Evolutionary conservation across 2,888 invertebrate genomes (phyloP).

Genomic region (Hoplodrina blanda): DNA sequence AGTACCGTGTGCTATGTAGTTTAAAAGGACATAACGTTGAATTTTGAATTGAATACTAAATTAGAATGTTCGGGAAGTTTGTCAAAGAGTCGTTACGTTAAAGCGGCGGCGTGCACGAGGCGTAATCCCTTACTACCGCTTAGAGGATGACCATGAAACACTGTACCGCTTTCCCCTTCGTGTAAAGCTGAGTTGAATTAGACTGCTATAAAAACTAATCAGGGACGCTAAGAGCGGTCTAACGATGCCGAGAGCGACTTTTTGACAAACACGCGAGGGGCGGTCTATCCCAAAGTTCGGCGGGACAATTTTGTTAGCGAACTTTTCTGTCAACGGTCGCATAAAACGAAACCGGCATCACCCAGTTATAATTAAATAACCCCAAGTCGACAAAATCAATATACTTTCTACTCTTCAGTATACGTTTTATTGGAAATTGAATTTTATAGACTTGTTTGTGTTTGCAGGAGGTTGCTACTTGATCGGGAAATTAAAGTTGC

Average conservation of each 20-base stretch:
- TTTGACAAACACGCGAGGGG: constrained; percentile 79
- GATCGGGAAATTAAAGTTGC: constrained; percentile 26
- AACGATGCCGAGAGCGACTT: constrained; percentile 77
- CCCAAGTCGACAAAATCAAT: constrained; percentile 62
- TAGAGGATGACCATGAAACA: constrained; percentile 56
- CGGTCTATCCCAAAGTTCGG: constrained; percentile 68
- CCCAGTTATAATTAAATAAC: constrained; percentile 73
- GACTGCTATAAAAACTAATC: constrained; percentile 82
- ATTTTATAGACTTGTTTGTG: constrained; percentile 49
- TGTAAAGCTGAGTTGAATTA: constrained; percentile 70
- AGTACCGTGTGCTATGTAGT: constrained; percentile 25
- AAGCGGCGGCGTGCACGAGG: constrained; percentile 55
- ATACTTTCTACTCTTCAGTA: constrained; percentile 52
- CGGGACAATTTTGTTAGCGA: constrained; percentile 77
- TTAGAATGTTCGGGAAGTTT: constrained; percentile 52
- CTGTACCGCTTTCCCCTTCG: constrained; percentile 67
- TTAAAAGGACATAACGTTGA: constrained; percentile 46
- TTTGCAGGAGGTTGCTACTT: constrained; percentile 30
- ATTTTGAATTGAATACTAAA: constrained; percentile 59
- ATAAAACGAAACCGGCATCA: constrained; percentile 73
- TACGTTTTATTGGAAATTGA: constrained; percentile 52
- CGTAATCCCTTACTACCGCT: constrained; percentile 61
- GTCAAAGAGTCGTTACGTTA: constrained; percentile 53
- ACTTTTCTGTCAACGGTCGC: constrained; percentile 74
- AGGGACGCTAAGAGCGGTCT: constrained; percentile 77